phyloP scores from a whole-genome alignment of 2,888 invertebrate genomes.

The Pocota personata region DNA sequence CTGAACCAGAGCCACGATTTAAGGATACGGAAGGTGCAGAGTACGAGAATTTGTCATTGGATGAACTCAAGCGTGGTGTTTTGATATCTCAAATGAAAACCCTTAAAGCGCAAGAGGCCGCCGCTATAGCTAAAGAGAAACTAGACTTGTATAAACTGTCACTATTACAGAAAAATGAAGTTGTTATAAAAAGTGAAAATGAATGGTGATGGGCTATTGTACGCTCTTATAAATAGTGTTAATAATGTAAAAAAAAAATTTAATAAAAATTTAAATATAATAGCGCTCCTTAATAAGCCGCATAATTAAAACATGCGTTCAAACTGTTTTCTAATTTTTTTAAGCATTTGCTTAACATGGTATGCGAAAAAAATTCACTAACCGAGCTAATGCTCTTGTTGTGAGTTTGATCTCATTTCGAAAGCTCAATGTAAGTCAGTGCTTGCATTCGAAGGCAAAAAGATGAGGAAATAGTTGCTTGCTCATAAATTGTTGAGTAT shows the following conservation, averaged over 20 bases:
- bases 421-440: too few relatives aligned
- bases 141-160: not conserved
- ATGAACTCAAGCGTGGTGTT: not conserved
- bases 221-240: not conserved
- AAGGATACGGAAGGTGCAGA: not conserved
- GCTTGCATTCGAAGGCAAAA: too few relatives aligned
- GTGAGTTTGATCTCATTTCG: too few relatives aligned
- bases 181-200: not conserved
- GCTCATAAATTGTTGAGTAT: too few relatives aligned
- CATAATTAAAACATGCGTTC: too few relatives aligned
- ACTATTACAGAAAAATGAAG: not conserved
- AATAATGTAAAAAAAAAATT: not conserved
- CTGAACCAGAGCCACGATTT: not conserved
- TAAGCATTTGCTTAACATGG: too few relatives aligned
- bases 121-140: slow-evolving; percentile 1
- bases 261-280: too few relatives aligned
- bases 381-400: too few relatives aligned
- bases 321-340: too few relatives aligned
- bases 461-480: too few relatives aligned
- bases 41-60: not conserved
- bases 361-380: too few relatives aligned
- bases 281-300: too few relatives aligned
- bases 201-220: not conserved
- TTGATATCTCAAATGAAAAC: slow-evolving; percentile 1
- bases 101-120: not conserved